Conservation (phyloP, 2,888 invertebrate genomes). For the Nemotelus pantherinus region DNA sequence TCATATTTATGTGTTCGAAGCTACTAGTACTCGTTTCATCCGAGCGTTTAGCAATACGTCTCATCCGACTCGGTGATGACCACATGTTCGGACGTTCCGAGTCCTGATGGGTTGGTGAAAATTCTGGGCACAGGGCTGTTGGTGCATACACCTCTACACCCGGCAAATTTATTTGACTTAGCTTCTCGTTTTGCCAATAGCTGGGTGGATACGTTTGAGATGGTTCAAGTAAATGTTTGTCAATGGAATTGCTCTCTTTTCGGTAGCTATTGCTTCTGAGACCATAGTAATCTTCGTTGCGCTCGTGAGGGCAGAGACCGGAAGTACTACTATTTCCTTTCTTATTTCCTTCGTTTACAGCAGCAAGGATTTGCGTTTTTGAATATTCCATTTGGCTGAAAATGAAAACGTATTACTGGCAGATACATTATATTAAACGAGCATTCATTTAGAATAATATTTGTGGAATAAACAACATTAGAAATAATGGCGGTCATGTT, state of each 20-base stretch:
- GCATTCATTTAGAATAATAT: too few relatives aligned
- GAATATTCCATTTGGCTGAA: too few relatives aligned
- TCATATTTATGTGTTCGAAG: slow-evolving; percentile 57
- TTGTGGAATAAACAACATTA: too few relatives aligned
- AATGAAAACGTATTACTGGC: too few relatives aligned
- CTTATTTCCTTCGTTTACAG: too few relatives aligned
- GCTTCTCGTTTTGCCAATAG: not conserved
- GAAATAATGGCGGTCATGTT: too few relatives aligned
- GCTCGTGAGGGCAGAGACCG: slow-evolving; percentile 44
- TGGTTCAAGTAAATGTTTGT: slow-evolving; percentile 44
- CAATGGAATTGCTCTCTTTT: slow-evolving; percentile 44
- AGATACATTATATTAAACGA: too few relatives aligned
- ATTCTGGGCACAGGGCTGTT: not conserved
- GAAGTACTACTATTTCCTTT: slow-evolving; percentile 11
- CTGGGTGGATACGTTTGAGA: slow-evolving; percentile 27
- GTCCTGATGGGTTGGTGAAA: not conserved
- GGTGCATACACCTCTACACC: not conserved
- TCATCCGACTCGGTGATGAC: slow-evolving; percentile 37
- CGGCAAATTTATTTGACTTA: slow-evolving; percentile 19
- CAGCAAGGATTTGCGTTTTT: too few relatives aligned
- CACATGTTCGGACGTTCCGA: slow-evolving; percentile 33
- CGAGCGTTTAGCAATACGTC: slow-evolving; percentile 45
- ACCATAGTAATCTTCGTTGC: slow-evolving; percentile 33
- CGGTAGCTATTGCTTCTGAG: slow-evolving; percentile 33
- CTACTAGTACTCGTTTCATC: slow-evolving; percentile 55